Evolutionary conservation across 2,888 invertebrate genomes (phyloP), one percentile per base, ranked within the genome.

Genomic region (Drosophila hawaiiensis): DNA sequence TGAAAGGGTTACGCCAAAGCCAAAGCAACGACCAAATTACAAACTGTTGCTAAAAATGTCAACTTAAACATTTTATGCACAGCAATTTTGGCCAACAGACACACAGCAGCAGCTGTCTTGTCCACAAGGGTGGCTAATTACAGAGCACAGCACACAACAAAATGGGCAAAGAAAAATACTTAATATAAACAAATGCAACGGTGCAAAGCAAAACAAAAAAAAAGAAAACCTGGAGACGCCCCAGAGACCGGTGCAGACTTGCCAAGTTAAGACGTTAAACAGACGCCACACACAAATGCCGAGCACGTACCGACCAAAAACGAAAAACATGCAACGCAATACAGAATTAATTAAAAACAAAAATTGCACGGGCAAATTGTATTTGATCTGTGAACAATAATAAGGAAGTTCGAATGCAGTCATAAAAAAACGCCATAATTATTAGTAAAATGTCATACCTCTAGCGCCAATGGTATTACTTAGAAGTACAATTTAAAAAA

Each of bases 41-140:
- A 91, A 89, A 91, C 90, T 87, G 82, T 87, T 84, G 84, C 69
- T 73, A 71, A 80, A 82, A 89, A 89, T 88, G 89, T 88, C 89
- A 88, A 87, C 80, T 68, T 79, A 81, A 88, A 89, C 91, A 81
- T 76, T 87, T 88, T 90, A 90, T 87, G 80, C 81, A 69, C 52
- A 69, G 68, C 67, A 77, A 77, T 77, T 80, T 82, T 78, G 61
- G 75, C 58, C 78, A 72, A 62, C 69, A 78, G 74, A 84, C 70
- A 79, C 72, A 56, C 60, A 73, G 84, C 80, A 89, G 86, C 80
- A 89, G 86, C 81, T 79, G 79, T 81, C 86, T 60, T 61, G 58
- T 55, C 61, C 62, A 52, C n/a, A 29, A 59, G 63, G 68, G 56
- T 41, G 79, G 89, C 90, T 90, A 86, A 86, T 86, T 86, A 90